Conservation (phyloP, 2,888 invertebrate species). For the Heliconius ethilla region DNA sequence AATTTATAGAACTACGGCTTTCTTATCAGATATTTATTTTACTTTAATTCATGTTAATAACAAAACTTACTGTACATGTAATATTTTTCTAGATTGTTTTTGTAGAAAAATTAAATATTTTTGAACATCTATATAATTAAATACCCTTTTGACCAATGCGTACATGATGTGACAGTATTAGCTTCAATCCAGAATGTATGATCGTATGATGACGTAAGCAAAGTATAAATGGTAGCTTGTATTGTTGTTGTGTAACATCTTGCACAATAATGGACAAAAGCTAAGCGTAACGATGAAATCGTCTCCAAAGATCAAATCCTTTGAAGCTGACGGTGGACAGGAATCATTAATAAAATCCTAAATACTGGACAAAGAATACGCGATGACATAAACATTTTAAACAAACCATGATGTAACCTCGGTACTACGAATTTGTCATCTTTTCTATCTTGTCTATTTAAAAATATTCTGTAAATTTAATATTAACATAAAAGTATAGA, state of each 20-base stretch:
- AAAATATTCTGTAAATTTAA: background rate
- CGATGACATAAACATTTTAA: constrained; percentile 47
- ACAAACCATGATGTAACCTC: constrained; percentile 42
- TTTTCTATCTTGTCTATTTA: constrained; percentile 2
- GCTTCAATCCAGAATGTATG: constrained; percentile 72
- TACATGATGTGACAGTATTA: constrained; percentile 64
- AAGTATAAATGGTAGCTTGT: constrained; percentile 59
- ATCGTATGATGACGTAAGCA: constrained; percentile 70
- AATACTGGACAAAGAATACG: constrained; percentile 64
- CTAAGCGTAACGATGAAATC: constrained; percentile 71
- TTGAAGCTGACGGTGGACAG: constrained; percentile 60
- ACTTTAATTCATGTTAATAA: background rate
- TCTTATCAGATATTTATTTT: background rate
- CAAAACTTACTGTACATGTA: background rate
- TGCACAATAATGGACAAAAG: constrained; percentile 69
- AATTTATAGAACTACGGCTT: background rate
- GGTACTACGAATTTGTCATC: constrained; percentile 16
- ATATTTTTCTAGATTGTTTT: background rate
- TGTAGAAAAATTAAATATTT: background rate
- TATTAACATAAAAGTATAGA: constrained; percentile 21
- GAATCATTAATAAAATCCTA: constrained; percentile 72
- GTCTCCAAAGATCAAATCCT: constrained; percentile 69
- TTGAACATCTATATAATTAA: constrained; percentile 23
- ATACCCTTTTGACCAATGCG: constrained; percentile 61
- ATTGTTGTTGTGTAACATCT: constrained; percentile 76